These are phyloP conservation scores for Myxocyprinus asiaticus DNA, from an alignment of 2,113 vertebrate species.

Conservation along the genomic window DNA sequence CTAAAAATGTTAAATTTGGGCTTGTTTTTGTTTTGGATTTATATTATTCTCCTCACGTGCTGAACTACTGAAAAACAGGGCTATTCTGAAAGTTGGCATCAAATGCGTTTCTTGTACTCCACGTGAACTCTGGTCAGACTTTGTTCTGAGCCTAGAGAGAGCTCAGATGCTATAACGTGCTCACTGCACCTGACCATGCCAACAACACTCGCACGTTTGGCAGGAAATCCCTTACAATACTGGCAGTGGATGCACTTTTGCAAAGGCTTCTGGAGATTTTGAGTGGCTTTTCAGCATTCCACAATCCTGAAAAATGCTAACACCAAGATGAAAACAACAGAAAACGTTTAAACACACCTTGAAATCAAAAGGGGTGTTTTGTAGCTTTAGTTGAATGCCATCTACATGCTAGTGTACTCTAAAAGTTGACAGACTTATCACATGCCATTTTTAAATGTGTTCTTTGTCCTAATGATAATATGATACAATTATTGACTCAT, in stretches of 20 bases:
- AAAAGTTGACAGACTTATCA: not conserved
- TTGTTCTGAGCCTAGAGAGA: not conserved
- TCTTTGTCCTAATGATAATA: no score
- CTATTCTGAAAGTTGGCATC: slow-evolving; percentile 11
- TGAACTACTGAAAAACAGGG: slow-evolving; percentile 4
- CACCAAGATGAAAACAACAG: not conserved
- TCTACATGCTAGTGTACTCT: no score
- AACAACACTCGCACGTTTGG: slow-evolving; percentile 8
- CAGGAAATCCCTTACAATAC: not conserved
- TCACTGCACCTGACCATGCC: not conserved
- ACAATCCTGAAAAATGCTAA: not conserved
- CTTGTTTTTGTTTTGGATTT: not conserved
- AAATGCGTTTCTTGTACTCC: slow-evolving; percentile 10
- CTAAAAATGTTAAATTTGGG: not conserved
- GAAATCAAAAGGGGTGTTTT: no score
- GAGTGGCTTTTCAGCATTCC: not conserved
- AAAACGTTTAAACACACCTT: not conserved
- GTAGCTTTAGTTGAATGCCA: no score
- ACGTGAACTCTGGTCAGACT: slow-evolving; percentile 11
- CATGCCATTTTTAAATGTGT: no score
- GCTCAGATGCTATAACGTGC: not conserved
- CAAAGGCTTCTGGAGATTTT: not conserved
- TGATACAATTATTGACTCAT: no score
- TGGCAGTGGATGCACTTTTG: not conserved
- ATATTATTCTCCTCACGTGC: slow-evolving; percentile 7